Base-by-base conservation (phyloP, 2,888 invertebrate species). In the Yponomeuta plumbellus region DNA sequence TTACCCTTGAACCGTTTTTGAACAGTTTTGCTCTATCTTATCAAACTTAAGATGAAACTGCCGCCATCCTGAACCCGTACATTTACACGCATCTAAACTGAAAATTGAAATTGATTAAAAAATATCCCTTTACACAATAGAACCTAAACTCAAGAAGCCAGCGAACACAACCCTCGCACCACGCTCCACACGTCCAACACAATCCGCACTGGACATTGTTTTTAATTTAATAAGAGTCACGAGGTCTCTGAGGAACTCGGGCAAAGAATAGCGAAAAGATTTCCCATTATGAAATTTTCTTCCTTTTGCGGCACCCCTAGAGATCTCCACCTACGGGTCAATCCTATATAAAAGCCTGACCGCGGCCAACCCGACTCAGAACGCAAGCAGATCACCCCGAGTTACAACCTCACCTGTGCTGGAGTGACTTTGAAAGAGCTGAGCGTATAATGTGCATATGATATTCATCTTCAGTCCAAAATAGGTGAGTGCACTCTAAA, bases 191-290 rank as follows among this genome's bases (percentile, higher is more conserved):
- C 77, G 83, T 84, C 85, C 78, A 77, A 77, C 82, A 79, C 82
- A 86, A 87, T 86, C 79, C 78, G 76, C 74, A 73, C 74, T 74
- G 65, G 77, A 77, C 81, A 80, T 79, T 86, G 86, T 87, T 88
- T 52, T 86, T 89, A 90, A 91, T 90, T 87, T 86, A 88, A 91
- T 90, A 91, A 88, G 85, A 75, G 82, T 79, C 81, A 75, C 78
- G 67, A 64, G 65, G 70, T 75, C 75, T 78, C 84, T 11, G 73
- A 76, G 70, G 69, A 69, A 73, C 20, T 26, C 17, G 10, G 77
- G 72, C 72, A 72, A 71, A 73, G 72, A 71, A 72, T 74, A 81
- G 77, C 78, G 79, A 75, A 75, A 79, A 81, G 79, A 83, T 81
- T 52, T 52, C 44, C 2, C 44, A 52, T 17, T 52, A 78, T 74